Evolutionary conservation across 2,113 vertebrate genomes (phyloP).

Genomic region (Osmerus mordax): DNA sequence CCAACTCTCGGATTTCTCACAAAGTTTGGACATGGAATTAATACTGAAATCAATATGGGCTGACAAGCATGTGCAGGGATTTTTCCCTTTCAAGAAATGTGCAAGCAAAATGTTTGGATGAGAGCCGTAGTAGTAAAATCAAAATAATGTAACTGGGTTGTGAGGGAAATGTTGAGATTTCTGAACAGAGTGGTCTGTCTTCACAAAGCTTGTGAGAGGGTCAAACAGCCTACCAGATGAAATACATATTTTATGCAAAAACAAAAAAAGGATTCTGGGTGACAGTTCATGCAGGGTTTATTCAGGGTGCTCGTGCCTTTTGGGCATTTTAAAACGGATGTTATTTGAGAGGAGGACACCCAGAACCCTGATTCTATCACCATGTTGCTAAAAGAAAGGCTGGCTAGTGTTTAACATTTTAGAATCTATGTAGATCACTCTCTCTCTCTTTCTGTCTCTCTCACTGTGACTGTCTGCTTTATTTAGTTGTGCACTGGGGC

Average conservation of each 20-base stretch:
- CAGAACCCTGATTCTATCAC: conserved; percentile 30
- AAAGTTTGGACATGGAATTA: conserved; percentile 50
- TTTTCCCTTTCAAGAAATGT: conserved; percentile 22
- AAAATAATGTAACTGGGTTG: conserved; percentile 14
- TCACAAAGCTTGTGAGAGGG: conserved; percentile 29
- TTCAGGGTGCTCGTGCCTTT: no score
- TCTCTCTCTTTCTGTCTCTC: no score
- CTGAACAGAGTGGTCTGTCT: conserved; percentile 35
- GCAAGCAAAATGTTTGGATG: conserved; percentile 7
- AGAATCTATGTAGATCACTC: conserved; percentile 40
- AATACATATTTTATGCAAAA: conserved; percentile 1
- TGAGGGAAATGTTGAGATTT: conserved; percentile 35
- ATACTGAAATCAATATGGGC: conserved; percentile 48
- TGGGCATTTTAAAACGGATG: conserved; percentile 20
- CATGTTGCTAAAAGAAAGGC: conserved; percentile 16
- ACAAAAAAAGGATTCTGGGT: not conserved
- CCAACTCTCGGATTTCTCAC: conserved; percentile 43
- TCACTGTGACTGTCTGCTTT: no score
- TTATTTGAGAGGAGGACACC: not conserved
- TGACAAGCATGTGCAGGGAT: conserved; percentile 24
- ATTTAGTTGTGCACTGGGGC: not conserved
- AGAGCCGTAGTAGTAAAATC: not conserved
- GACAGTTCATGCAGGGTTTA: no score
- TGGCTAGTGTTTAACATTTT: conserved; percentile 40
- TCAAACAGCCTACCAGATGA: conserved; percentile 38